These are phyloP conservation scores for Plotosus lineatus DNA, from an alignment of 2,113 vertebrate genomes.

Conservation along the genomic window DNA sequence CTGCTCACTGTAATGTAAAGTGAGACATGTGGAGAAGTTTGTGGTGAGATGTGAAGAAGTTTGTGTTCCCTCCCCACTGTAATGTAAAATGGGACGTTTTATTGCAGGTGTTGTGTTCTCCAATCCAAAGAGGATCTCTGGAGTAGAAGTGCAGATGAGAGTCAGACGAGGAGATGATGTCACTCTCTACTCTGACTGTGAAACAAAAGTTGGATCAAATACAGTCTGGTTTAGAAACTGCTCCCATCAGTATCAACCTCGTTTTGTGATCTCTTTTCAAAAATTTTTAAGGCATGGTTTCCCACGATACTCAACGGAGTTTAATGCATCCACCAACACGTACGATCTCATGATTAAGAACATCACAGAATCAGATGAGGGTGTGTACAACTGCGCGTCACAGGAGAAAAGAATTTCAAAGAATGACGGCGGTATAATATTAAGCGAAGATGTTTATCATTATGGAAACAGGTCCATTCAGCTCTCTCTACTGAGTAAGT, in stretches of 20 bases:
- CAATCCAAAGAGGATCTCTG: conserved; percentile 30
- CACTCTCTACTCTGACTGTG: conserved; percentile 1
- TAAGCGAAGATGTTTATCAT: neutral
- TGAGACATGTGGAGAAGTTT: neutral
- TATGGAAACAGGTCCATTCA: neutral
- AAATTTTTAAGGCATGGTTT: fast-evolving
- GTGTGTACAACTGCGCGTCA: neutral
- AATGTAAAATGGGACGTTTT: neutral
- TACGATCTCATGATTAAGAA: conserved; percentile 44
- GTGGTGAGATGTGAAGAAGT: neutral
- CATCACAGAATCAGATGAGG: neutral
- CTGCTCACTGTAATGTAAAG: too few relatives aligned
- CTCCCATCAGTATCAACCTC: conserved; percentile 15
- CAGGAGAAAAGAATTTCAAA: neutral
- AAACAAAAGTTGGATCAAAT: neutral
- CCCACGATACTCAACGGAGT: neutral
- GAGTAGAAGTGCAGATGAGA: conserved; percentile 17
- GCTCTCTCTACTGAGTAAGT: conserved; percentile 14
- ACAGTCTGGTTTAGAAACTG: conserved; percentile 32
- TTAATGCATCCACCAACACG: neutral
- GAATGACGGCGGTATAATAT: fast-evolving
- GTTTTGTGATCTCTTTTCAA: neutral
- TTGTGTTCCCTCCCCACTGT: neutral
- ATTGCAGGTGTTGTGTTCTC: conserved; percentile 25
- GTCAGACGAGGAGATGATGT: conserved; percentile 39